Evolutionary conservation across 2,113 vertebrate genomes (phyloP).

Genomic region (Mungos mungo): DNA sequence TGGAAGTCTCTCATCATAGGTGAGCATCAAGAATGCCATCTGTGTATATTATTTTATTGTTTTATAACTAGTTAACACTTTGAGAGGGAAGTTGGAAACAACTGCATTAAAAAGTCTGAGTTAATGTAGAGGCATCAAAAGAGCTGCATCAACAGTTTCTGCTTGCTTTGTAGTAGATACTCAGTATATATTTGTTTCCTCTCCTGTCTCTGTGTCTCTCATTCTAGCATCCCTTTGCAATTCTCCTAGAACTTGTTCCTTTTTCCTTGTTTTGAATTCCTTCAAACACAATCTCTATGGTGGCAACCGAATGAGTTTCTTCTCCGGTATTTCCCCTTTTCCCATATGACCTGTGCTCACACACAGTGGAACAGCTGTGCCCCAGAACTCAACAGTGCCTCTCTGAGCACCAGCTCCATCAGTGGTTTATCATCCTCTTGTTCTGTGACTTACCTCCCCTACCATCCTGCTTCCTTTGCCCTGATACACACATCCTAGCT

Average conservation of each 20-base stretch:
- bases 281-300: background rate
- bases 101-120: background rate
- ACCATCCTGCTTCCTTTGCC: conserved; percentile 69
- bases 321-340: background rate
- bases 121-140: background rate
- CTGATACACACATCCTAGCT: conserved; percentile 43
- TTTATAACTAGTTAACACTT: conserved; percentile 22
- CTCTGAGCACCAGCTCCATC: background rate
- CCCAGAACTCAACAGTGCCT: background rate
- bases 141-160: background rate
- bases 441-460: conserved; percentile 43
- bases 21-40: background rate
- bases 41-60: background rate
- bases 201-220: background rate
- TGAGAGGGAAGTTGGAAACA: background rate
- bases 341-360: background rate
- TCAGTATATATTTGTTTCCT: background rate
- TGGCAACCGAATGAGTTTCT: background rate
- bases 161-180: background rate
- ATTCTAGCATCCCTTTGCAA: background rate
- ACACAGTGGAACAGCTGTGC: background rate
- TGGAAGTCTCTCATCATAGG: background rate
- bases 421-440: conserved; percentile 47
- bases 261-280: conserved; percentile 7
- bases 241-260: background rate